A percentile compares a stretch with the other conserved stretches of the same genome.
Evolutionary conservation across 2,797 vertebrate genomes (phyloP).

Genomic region (Miopithecus talapoin): DNA sequence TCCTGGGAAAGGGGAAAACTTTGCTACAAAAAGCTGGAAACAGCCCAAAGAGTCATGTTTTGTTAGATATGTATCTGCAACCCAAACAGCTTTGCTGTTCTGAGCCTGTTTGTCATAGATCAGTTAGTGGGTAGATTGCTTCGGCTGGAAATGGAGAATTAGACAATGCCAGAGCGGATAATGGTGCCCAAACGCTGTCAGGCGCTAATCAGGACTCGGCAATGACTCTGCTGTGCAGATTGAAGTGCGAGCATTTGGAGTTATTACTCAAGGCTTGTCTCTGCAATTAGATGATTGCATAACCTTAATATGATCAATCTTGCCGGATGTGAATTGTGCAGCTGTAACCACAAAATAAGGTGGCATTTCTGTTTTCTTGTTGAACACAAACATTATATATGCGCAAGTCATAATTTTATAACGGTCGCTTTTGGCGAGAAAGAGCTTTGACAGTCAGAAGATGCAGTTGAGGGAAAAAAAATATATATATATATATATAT

Average conservation of each 20-base stretch:
- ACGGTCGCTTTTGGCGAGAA: slow-evolving; percentile 82
- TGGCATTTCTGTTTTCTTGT: slow-evolving; percentile 87
- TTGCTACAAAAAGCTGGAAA: slow-evolving; percentile 68
- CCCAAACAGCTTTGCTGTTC: slow-evolving; percentile 78
- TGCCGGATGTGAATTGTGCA: slow-evolving; percentile 87
- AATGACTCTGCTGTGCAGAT: slow-evolving; percentile 81
- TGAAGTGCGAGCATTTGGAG: slow-evolving; percentile 84
- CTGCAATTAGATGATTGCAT: slow-evolving; percentile 88
- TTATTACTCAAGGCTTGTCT: slow-evolving; percentile 86
- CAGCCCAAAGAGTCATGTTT: slow-evolving; percentile 64
- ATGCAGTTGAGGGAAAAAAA: slow-evolving; percentile 72
- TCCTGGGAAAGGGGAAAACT: slow-evolving; percentile 33
- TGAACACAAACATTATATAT: slow-evolving; percentile 87
- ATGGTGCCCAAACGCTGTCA: slow-evolving; percentile 82
- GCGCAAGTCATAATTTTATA: slow-evolving; percentile 84
- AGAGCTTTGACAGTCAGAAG: slow-evolving; percentile 82
- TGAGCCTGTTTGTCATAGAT: slow-evolving; percentile 83
- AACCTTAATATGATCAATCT: slow-evolving; percentile 88
- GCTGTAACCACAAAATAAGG: slow-evolving; percentile 89
- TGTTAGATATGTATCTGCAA: slow-evolving; percentile 76
- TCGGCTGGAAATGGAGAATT: slow-evolving; percentile 84
- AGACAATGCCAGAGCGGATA: slow-evolving; percentile 82
- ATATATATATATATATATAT: not conserved
- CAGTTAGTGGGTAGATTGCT: slow-evolving; percentile 85
- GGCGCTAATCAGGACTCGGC: slow-evolving; percentile 84